Percentiles rank a stretch among this genome's conserved stretches.
Conservation (phyloP, 2,888 invertebrate species). For the Ormyrus labotus region DNA sequence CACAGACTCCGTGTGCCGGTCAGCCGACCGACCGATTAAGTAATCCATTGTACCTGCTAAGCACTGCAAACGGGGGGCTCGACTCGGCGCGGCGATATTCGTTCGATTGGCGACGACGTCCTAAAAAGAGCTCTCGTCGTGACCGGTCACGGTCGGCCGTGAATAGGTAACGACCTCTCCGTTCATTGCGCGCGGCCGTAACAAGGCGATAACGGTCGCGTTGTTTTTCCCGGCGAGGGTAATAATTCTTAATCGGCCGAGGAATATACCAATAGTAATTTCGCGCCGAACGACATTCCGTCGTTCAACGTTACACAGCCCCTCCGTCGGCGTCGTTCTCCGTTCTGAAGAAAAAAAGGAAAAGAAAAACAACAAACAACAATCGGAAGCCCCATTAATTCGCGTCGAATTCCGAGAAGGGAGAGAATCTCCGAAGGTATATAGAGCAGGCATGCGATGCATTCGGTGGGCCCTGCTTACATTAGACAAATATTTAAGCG, state of each 20-base stretch:
- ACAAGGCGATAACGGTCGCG: constrained; percentile 30
- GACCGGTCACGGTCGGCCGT: constrained; percentile 24
- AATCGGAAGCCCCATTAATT: no score
- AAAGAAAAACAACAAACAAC: not conserved
- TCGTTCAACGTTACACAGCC: not conserved
- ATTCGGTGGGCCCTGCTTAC: not conserved
- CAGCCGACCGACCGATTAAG: constrained; percentile 5
- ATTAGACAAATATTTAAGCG: constrained; percentile 28
- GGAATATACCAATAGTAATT: constrained; percentile 23
- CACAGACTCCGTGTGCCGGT: not conserved
- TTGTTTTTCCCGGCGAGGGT: constrained; percentile 13
- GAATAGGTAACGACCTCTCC: no score
- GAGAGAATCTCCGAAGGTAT: not conserved
- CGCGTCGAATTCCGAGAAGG: no score
- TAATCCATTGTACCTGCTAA: constrained; percentile 43
- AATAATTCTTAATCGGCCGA: constrained; percentile 19
- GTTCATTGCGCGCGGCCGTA: not conserved
- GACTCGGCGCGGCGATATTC: constrained; percentile 22
- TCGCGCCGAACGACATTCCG: not conserved
- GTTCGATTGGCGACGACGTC: constrained; percentile 27
- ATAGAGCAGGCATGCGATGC: not conserved
- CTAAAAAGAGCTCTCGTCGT: constrained; percentile 12
- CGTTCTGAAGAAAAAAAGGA: not conserved
- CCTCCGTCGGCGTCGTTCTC: no score
- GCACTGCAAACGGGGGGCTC: not conserved